Percentiles rank a stretch among this genome's conserved stretches.
phyloP scores from a whole-genome alignment of 2,888 invertebrate genomes.

The Julus scanicus region DNA sequence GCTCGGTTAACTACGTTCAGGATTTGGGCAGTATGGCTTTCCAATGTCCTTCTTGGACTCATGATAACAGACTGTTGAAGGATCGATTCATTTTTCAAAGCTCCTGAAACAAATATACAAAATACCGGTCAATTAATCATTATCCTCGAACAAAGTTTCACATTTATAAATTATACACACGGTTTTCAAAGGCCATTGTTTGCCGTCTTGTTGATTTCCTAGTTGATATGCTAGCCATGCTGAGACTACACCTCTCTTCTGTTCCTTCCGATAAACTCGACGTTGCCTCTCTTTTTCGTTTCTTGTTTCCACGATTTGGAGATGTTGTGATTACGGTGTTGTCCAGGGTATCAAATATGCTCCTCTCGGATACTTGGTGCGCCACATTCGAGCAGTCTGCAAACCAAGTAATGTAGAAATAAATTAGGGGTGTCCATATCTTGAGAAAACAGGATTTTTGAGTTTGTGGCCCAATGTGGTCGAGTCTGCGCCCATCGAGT shows the following conservation, averaged over 20 bases:
- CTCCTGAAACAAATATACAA: not conserved
- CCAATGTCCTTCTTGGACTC: not conserved
- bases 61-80: not conserved
- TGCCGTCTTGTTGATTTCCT: not conserved
- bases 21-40: not conserved
- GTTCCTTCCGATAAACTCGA: not conserved
- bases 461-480: not conserved
- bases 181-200: not conserved
- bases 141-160: not conserved
- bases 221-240: too few relatives aligned
- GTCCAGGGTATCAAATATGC: not conserved
- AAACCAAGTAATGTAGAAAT: not conserved
- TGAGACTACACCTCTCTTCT: not conserved
- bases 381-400: not conserved
- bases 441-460: not conserved
- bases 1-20: not conserved
- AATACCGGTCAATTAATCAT: not conserved
- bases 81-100: not conserved
- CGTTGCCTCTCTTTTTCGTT: not conserved
- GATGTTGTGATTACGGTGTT: not conserved
- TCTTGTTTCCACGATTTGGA: not conserved
- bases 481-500: not conserved
- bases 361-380: not conserved
- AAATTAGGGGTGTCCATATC: not conserved
- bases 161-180: not conserved